Conservation (phyloP, 2,797 vertebrate genomes). For the Macropus fuliginosus region DNA sequence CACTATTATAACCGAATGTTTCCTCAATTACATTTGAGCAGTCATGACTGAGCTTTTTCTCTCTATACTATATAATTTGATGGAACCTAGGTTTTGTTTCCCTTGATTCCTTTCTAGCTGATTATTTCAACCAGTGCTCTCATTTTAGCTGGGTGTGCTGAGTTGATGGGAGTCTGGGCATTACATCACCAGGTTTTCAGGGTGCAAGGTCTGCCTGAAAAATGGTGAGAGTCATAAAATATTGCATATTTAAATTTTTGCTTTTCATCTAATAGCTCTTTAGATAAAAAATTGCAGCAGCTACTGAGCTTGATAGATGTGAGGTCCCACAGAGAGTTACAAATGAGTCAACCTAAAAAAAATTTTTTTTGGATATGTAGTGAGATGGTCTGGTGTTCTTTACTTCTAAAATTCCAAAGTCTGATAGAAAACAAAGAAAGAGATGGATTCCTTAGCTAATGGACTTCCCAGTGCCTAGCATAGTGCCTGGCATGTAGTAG, state of each 20-base stretch:
- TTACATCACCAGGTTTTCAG: conserved; percentile 37
- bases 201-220: conserved; percentile 27
- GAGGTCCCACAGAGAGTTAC: conserved; percentile 39
- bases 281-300: conserved; percentile 53
- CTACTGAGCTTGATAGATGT: conserved; percentile 49
- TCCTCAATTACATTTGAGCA: background rate
- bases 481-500: background rate
- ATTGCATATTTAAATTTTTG: conserved; percentile 59
- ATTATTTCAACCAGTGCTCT: background rate
- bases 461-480: background rate
- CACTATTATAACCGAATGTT: background rate
- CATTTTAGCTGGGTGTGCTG: background rate
- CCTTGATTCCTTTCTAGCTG: background rate
- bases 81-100: conserved; percentile 24
- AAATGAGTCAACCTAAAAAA: conserved; percentile 39
- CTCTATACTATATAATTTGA: background rate
- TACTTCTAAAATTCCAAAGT: background rate
- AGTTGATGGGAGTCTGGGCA: conserved; percentile 10
- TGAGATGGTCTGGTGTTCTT: conserved; percentile 36
- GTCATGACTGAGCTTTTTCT: conserved; percentile 7
- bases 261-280: conserved; percentile 60
- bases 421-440: conserved; percentile 36
- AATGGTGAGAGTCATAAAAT: conserved; percentile 55
- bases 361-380: conserved; percentile 53
- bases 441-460: background rate